Evolutionary conservation across 2,888 invertebrate genomes (phyloP), one percentile per base, ranked within the genome.

Genomic region (Watsonalla binaria): DNA sequence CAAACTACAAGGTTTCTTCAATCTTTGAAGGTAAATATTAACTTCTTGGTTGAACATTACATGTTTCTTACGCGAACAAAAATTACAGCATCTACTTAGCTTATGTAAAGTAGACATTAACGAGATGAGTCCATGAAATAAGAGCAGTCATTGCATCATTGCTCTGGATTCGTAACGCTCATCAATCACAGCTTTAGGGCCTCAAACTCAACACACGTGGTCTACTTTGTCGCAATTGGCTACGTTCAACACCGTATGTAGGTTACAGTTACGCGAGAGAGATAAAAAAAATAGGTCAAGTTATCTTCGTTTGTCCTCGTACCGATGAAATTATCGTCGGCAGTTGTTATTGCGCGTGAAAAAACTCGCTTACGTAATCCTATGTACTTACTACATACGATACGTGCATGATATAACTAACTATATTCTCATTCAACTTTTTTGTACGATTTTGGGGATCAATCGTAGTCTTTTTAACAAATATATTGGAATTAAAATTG

Each of bases 251-350:
- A 69, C 56, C 72, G 72, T 77, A 89, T 80, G 80, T 90, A 79
- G 90, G 90, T 89, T 90, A 88, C 74, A 85, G 80, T 82, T 77
- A 80, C 82, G 79, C 76, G 78, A 78, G 79, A 59, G 77, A 87
- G 88, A 89, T 90, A 90, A 90, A 90, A 87, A 87, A 90, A 87
- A 90, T 90, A 77, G 90, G 90, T 90, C 90, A 90, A 90, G 90
- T 88, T 88, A 90, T 90, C 90, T 89, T 86, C 68, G 76, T 74
- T 76, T 80, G 90, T 90, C 90, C 90, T 90, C 90, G 89, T 74
- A 75, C 64, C 83, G 77, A 83, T 84, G 86, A 83, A 87, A 89
- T 86, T 87, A 88, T 86, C 87, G 74, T 60, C 62, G 70, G 72
- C 61, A 4, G 49, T 49, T 74, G 76, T 74, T 87, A 86, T 84